These are phyloP conservation scores for Tragelaphus buxtoni DNA, from an alignment of 2,113 vertebrate genomes.

Conservation along the genomic window DNA sequence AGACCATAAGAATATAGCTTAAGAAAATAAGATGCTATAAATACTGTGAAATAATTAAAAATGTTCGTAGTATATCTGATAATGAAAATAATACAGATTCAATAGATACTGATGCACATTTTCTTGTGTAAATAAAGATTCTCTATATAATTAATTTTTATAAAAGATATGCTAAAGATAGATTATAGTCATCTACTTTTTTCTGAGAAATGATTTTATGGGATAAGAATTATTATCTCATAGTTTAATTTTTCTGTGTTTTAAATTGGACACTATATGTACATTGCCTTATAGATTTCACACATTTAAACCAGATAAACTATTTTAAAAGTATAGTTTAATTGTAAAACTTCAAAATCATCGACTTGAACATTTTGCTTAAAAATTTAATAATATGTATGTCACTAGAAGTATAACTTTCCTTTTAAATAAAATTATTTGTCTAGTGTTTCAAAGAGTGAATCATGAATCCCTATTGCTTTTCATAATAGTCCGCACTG, in stretches of 20 bases:
- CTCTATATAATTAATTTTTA: neutral
- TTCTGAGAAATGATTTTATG: neutral
- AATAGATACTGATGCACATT: neutral
- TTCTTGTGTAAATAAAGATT: neutral
- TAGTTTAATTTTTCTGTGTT: neutral
- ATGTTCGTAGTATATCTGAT: neutral
- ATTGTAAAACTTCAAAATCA: neutral
- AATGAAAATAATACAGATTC: neutral
- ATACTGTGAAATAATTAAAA: neutral
- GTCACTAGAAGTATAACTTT: neutral
- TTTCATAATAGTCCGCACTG: neutral
- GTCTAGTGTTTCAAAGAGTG: neutral
- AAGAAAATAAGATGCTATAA: neutral
- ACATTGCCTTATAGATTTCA: neutral
- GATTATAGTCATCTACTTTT: neutral
- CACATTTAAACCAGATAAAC: neutral
- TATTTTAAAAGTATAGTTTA: neutral
- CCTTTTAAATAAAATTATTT: neutral
- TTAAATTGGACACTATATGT: neutral
- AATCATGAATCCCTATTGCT: fast-evolving
- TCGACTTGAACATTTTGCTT: neutral
- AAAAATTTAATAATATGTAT: neutral
- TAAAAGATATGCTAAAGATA: neutral
- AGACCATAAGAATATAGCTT: neutral
- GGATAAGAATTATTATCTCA: neutral